Evolutionary conservation across 2,888 invertebrate species (phyloP).

Genomic region (Agelastica alni): DNA sequence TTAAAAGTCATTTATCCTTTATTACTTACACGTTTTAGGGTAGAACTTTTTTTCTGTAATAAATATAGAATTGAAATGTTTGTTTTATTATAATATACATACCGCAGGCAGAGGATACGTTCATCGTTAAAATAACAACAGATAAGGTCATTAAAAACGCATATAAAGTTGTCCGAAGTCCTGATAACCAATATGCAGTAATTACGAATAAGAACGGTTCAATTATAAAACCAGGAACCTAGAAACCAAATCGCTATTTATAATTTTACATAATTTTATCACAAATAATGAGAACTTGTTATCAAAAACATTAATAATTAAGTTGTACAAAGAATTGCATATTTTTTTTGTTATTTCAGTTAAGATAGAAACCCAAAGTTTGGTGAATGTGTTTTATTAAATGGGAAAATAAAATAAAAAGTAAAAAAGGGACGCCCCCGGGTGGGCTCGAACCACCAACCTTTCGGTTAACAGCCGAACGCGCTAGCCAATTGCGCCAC

Average conservation of each 20-base stretch:
- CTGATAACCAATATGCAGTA: constrained; percentile 86
- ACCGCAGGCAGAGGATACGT: constrained; percentile 88
- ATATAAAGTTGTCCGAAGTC: constrained; percentile 69
- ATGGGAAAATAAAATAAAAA: constrained; percentile 4
- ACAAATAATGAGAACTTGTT: too few species aligned
- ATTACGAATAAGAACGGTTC: constrained; percentile 82
- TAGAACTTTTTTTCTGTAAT: too few species aligned
- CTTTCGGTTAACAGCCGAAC: constrained; percentile 99
- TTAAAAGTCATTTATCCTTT: too few species aligned
- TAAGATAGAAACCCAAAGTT: too few species aligned
- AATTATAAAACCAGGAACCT: constrained; percentile 84
- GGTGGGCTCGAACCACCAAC: constrained; percentile 98
- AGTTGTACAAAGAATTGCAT: too few species aligned
- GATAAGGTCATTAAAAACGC: constrained; percentile 73
- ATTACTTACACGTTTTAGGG: too few species aligned
- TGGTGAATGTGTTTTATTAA: too few species aligned
- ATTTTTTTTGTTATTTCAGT: too few species aligned
- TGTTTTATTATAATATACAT: too few species aligned
- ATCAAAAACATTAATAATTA: too few species aligned
- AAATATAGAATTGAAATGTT: constrained; percentile 1
- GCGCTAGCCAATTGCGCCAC: constrained; percentile 97
- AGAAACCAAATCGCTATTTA: constrained; percentile 44
- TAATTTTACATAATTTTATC: too few species aligned
- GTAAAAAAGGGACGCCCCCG: constrained; percentile 73
- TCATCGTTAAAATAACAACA: constrained; percentile 77